Conservation (phyloP, 1,140 invertebrate genomes). For the Drosophila kohkoa region DNA sequence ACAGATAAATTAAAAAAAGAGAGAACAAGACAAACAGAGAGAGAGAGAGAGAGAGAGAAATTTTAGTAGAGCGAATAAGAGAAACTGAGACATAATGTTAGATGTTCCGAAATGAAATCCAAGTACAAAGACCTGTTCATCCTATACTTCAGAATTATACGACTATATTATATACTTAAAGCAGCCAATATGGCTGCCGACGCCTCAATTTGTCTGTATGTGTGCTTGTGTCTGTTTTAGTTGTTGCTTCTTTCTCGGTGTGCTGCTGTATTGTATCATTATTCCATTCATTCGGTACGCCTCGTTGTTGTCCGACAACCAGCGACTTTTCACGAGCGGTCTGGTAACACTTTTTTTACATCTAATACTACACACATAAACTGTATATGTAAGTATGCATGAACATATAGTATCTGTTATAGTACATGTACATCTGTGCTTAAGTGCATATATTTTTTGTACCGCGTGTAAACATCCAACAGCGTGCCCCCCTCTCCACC, state of each 20-base stretch:
- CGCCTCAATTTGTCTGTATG: slow-evolving; percentile 37
- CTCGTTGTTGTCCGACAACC: slow-evolving; percentile 47
- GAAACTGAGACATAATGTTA: background rate
- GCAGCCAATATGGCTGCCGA: slow-evolving; percentile 51
- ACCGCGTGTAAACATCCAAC: slow-evolving; percentile 1
- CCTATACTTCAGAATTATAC: slow-evolving; percentile 10
- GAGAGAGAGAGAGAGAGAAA: background rate
- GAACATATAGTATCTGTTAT: background rate
- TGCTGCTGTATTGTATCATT: slow-evolving; percentile 57
- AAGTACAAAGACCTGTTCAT: slow-evolving; percentile 32
- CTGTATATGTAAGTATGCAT: slow-evolving; percentile 19
- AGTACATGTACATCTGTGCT: background rate
- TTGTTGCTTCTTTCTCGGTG: slow-evolving; percentile 63
- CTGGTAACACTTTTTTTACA: slow-evolving; percentile 48
- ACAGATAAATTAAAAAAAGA: background rate
- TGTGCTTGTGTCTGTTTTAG: slow-evolving; percentile 52
- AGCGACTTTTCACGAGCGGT: slow-evolving; percentile 34
- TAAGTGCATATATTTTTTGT: slow-evolving; percentile 15
- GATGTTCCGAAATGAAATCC: slow-evolving; percentile 2
- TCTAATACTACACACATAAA: slow-evolving; percentile 28
- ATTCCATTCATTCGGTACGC: slow-evolving; percentile 57
- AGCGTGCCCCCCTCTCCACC: slow-evolving; percentile 13
- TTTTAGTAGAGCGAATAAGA: background rate
- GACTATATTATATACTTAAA: slow-evolving; percentile 34
- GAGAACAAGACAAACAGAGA: background rate